These are phyloP conservation scores for Pelobates cultripes DNA, from an alignment of 2,797 vertebrate species.

Conservation along the genomic window DNA sequence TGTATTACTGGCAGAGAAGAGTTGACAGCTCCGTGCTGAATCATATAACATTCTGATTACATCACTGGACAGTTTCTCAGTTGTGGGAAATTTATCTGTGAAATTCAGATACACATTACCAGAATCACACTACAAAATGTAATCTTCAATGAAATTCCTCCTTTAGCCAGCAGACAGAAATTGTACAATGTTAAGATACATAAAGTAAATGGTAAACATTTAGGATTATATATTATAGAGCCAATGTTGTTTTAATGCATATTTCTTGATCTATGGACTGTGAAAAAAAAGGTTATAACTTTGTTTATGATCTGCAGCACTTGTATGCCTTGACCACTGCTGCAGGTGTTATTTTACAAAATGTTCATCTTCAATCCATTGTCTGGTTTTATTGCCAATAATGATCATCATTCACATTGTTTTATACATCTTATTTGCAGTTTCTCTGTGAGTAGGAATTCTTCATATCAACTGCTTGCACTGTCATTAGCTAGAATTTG, in stretches of 20 bases:
- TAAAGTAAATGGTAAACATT: too few relatives aligned
- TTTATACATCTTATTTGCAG: neutral
- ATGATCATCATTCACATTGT: neutral
- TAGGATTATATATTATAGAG: neutral
- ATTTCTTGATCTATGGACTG: neutral
- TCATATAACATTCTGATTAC: too few relatives aligned
- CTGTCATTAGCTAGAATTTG: neutral
- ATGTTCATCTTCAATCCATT: slow-evolving; percentile 8
- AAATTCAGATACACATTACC: too few relatives aligned
- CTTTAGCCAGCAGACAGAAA: too few relatives aligned
- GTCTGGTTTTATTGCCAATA: neutral
- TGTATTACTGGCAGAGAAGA: too few relatives aligned
- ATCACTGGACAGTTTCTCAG: too few relatives aligned
- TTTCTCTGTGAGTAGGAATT: neutral
- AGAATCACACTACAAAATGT: too few relatives aligned
- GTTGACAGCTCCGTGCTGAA: too few relatives aligned
- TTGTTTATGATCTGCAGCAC: neutral
- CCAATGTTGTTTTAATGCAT: neutral
- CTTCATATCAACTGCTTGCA: too few relatives aligned
- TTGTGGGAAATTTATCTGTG: too few relatives aligned
- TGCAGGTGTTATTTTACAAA: neutral
- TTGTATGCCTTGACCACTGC: neutral
- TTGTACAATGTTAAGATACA: too few relatives aligned
- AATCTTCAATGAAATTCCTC: too few relatives aligned
- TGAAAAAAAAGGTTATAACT: neutral